A percentile compares a stretch with the other conserved stretches of the same genome.
Evolutionary conservation across 2,113 vertebrate genomes (phyloP).

Genomic region (Sturnira hondurensis): DNA sequence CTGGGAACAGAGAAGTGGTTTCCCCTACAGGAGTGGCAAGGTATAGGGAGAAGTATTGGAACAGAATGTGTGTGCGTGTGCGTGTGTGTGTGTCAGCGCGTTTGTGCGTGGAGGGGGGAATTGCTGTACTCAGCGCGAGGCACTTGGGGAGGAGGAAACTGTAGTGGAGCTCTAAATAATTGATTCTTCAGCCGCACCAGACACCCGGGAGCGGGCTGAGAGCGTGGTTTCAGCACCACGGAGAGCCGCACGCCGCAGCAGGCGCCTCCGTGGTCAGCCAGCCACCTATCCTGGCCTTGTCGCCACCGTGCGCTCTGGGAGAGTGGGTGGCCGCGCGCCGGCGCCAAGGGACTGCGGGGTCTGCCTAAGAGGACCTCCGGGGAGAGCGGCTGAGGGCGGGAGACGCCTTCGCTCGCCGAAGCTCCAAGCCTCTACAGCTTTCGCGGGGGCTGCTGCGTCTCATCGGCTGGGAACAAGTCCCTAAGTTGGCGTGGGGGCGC

Average conservation of each 20-base stretch:
- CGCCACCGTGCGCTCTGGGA: conserved; percentile 32
- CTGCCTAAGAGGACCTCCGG: conserved; percentile 45
- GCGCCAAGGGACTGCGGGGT: conserved; percentile 62
- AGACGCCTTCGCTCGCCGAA: background rate
- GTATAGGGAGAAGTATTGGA: conserved; percentile 26
- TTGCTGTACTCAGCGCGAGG: conserved; percentile 49
- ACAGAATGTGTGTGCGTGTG: conserved; percentile 32
- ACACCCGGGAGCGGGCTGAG: conserved; percentile 57
- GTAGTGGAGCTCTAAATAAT: conserved; percentile 67
- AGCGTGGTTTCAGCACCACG: conserved; percentile 59
- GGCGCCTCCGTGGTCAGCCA: background rate
- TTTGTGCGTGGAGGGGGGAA: conserved; percentile 45
- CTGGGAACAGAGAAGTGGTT: conserved; percentile 48
- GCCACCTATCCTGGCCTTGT: conserved; percentile 17
- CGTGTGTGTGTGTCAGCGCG: conserved; percentile 48
- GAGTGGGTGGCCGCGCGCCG: conserved; percentile 21
- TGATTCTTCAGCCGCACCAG: conserved; percentile 68
- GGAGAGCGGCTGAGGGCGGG: conserved; percentile 10
- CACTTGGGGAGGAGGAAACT: conserved; percentile 66
- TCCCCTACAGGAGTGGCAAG: conserved; percentile 32
- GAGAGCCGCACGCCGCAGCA: conserved; percentile 46
- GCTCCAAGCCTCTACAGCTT: conserved; percentile 31
- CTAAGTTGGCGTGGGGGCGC: conserved; percentile 64
- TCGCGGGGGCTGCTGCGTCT: conserved; percentile 62
- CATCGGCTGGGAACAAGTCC: conserved; percentile 55